Evolutionary conservation across 2,888 invertebrate genomes (phyloP).

Genomic region (Dynastes tityus): DNA sequence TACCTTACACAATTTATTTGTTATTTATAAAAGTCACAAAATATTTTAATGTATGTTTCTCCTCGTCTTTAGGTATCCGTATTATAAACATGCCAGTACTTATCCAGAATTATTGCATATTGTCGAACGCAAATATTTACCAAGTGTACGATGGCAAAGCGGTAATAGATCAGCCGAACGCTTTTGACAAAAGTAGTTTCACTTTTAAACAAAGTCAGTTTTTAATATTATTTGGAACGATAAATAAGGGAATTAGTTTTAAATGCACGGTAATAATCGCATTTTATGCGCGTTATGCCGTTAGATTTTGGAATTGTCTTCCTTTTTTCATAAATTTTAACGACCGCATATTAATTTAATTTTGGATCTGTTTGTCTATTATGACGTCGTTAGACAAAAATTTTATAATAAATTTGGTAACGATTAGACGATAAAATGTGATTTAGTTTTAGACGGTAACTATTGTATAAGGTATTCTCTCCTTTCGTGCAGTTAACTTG

Average conservation of each 20-base stretch:
- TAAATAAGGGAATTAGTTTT: conserved; percentile 20
- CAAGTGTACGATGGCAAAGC: not conserved
- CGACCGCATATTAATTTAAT: conserved; percentile 13
- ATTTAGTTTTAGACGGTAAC: not conserved
- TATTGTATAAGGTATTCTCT: not conserved
- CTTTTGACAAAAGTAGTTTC: conserved; percentile 33
- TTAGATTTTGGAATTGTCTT: conserved; percentile 36
- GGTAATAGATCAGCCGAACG: conserved; percentile 9
- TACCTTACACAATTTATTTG: conserved; percentile 27
- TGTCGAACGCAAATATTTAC: conserved; percentile 37
- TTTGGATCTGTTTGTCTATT: conserved; percentile 6
- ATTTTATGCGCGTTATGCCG: conserved; percentile 7
- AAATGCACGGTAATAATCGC: conserved; percentile 10
- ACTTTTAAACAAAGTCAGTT: conserved; percentile 24
- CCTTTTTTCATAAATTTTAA: conserved; percentile 29
- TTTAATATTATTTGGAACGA: conserved; percentile 27
- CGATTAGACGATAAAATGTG: not conserved
- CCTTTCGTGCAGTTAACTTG: too few relatives aligned
- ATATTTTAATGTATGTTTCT: conserved; percentile 29
- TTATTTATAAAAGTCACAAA: conserved; percentile 30
- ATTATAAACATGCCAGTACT: conserved; percentile 35
- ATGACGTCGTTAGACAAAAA: not conserved
- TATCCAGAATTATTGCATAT: conserved; percentile 39
- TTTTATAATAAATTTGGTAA: conserved; percentile 1
- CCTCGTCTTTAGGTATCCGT: conserved; percentile 25